Evolutionary conservation across 2,888 invertebrate genomes (phyloP).

Genomic region (Drosophila trichaetosa): DNA sequence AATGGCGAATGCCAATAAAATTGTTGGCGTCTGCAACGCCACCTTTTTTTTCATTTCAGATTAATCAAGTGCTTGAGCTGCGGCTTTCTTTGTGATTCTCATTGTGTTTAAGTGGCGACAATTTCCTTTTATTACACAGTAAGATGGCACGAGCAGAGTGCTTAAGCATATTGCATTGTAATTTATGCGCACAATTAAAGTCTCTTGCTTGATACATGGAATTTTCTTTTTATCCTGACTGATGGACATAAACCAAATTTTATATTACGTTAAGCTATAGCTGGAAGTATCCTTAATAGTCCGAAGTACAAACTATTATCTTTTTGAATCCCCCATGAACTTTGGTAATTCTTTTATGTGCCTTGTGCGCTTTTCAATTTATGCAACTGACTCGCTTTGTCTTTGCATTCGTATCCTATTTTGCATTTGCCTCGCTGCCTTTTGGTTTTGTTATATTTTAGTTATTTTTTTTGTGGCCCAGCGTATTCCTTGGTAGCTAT

Average conservation of each 20-base stretch:
- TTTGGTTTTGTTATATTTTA: conserved; percentile 58
- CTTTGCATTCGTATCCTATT: conserved; percentile 32
- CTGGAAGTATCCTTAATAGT: not conserved
- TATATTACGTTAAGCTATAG: not conserved
- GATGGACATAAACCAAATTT: conserved; percentile 2
- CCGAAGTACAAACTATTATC: not conserved
- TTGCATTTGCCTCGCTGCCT: conserved; percentile 48
- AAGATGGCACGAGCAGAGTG: conserved; percentile 1
- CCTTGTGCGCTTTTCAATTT: conserved; percentile 50
- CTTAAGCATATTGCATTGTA: conserved; percentile 46
- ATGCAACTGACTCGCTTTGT: conserved; percentile 45
- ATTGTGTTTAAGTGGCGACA: conserved; percentile 66
- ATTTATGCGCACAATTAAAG: conserved; percentile 43
- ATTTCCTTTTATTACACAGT: conserved; percentile 39
- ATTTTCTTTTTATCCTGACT: conserved; percentile 2
- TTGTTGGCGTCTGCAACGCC: conserved; percentile 42
- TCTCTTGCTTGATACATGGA: conserved; percentile 1
- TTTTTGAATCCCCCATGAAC: conserved; percentile 3
- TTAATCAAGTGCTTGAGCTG: conserved; percentile 31
- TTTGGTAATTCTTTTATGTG: conserved; percentile 5
- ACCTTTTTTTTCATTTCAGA: conserved; percentile 32
- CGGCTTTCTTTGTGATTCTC: conserved; percentile 48
- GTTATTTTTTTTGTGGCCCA: not conserved
- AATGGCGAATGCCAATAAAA: conserved; percentile 49
- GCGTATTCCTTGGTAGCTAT: conserved; percentile 22